Evolutionary conservation across 2,113 vertebrate species (phyloP), one percentile per base, ranked within the genome.

Genomic region (Brachyhypopomus gauderio): DNA sequence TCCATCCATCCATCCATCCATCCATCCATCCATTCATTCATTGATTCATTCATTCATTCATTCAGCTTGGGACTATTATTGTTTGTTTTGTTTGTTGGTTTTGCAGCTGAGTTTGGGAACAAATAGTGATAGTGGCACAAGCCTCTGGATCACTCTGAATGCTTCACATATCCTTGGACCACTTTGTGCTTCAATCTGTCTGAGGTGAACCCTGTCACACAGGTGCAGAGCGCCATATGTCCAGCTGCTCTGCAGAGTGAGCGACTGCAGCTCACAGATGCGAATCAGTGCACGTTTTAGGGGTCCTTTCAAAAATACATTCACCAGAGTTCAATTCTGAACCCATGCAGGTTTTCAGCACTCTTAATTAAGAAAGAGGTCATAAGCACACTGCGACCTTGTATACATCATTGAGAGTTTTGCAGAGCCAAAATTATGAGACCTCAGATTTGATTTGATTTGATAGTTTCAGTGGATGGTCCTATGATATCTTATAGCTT

Each of bases 201-300:
- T 30, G 16, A 58, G 58, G 66, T 72, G 67, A 83, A 71, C 83
- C 20, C 45, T 59, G 45, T 79, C 73, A 80, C 58, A 19, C 30
- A 64, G 67, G 78, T 72, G 72, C 76, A 80, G 41, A 38, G 38
- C 55, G 69, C 75, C 83, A 84, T 80, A 84, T 84, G 83, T 64
- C 78, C 69, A 22, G 41, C 64, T 56, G 38, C 64, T 84, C 70
- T 71, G 25, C 62, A 76, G 67, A 69, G 67, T 59, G 23, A 20
- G 12, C 14, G 27, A 27, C 52, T 41, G 55, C 27, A 25, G 20
- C 9, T 41, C 19, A 9, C 62, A 23, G 14, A 55, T 60, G 20
- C 22, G n/a, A 14, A 8, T 34, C 71, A 60, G 9, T 62, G 34
- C 60, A 38, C 36, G 38, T 60, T 23, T 4, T 3, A 3, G 62